Conservation (phyloP, 2,113 vertebrate species). For the Fukomys damarensis region DNA sequence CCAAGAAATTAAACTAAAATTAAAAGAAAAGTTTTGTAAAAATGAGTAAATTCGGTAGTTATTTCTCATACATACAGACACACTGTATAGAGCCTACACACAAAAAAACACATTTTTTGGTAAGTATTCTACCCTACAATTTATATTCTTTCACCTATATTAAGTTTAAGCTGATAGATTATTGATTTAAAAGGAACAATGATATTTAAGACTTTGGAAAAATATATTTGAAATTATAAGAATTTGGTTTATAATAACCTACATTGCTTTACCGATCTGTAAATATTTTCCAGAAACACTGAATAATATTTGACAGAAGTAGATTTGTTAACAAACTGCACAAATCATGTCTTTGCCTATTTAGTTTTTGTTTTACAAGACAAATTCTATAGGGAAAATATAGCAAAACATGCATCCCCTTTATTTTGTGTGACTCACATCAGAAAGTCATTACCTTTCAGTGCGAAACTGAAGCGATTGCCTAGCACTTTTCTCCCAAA, state of each 20-base stretch:
- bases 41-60: neutral
- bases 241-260: neutral
- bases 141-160: neutral
- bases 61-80: neutral
- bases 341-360: neutral
- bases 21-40: neutral
- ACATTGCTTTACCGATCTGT: neutral
- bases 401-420: neutral
- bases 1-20: neutral
- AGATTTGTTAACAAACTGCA: neutral
- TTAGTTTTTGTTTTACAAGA: neutral
- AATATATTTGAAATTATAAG: neutral
- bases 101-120: neutral
- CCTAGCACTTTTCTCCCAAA: neutral
- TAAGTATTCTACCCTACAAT: too few relatives aligned
- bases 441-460: neutral
- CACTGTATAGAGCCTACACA: neutral
- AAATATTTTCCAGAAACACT: neutral
- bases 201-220: neutral
- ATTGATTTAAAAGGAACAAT: neutral
- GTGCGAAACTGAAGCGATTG: neutral
- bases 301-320: neutral
- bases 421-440: neutral
- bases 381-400: neutral
- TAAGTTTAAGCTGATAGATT: neutral